Conservation (phyloP, 2,888 invertebrate genomes). For the Hypomecis atomaria region DNA sequence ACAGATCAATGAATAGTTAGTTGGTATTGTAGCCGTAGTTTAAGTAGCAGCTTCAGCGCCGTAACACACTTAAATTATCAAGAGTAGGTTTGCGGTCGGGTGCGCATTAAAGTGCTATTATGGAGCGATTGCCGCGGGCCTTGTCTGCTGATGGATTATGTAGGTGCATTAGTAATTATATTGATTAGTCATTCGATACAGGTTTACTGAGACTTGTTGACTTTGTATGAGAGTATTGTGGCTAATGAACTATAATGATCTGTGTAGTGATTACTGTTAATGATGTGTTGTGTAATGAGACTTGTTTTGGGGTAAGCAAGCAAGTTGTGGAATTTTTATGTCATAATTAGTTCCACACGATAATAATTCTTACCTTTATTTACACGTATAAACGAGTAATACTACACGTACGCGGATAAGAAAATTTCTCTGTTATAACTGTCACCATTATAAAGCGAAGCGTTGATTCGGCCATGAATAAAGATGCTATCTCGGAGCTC, state of each 20-base stretch:
- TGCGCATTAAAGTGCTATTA: conserved; percentile 65
- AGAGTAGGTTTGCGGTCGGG: conserved; percentile 65
- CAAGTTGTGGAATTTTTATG: not conserved
- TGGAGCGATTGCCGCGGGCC: conserved; percentile 41
- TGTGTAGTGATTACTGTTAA: conserved; percentile 7
- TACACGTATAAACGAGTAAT: not conserved
- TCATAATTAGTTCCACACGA: not conserved
- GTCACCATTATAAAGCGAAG: conserved; percentile 8
- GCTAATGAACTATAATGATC: conserved; percentile 24
- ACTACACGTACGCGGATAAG: not conserved
- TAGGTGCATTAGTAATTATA: conserved; percentile 40
- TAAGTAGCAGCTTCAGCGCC: conserved; percentile 37
- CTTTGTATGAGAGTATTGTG: conserved; percentile 29
- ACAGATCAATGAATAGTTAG: conserved; percentile 20
- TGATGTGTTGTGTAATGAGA: conserved; percentile 12
- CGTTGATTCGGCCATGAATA: conserved; percentile 17
- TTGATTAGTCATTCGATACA: conserved; percentile 38
- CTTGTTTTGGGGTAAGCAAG: not conserved
- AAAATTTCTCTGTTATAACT: not conserved
- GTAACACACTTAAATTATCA: conserved; percentile 72
- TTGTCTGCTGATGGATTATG: conserved; percentile 42
- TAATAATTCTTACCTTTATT: not conserved
- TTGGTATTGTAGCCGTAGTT: conserved; percentile 16
- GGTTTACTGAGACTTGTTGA: conserved; percentile 33
- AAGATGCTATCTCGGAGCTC: conserved; percentile 15